Evolutionary conservation across 2,888 invertebrate genomes (phyloP).

Genomic region (Muschampia plurimacula): DNA sequence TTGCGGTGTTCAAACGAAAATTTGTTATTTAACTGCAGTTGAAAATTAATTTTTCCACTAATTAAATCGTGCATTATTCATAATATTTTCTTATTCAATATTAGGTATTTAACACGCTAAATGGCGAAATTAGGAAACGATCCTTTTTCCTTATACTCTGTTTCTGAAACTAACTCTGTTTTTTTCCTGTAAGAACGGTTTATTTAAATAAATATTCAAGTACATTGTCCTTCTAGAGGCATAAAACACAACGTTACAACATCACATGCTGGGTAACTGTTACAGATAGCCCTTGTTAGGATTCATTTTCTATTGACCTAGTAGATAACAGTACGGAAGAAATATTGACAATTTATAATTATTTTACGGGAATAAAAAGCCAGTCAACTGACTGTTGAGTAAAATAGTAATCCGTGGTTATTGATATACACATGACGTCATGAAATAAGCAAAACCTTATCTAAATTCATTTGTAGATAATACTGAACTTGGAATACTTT

Average conservation of each 20-base stretch:
- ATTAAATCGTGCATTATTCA: too few relatives aligned
- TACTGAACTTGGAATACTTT: not conserved
- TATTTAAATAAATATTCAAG: not conserved
- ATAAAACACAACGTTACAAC: not conserved
- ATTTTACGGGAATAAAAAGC: not conserved
- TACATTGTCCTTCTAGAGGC: not conserved
- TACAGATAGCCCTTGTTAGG: conserved; percentile 7
- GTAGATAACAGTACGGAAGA: not conserved
- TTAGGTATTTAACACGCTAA: too few relatives aligned
- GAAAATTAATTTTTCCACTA: too few relatives aligned
- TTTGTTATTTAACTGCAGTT: too few relatives aligned
- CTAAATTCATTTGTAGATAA: not conserved
- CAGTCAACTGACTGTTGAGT: too few relatives aligned
- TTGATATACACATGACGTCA: not conserved
- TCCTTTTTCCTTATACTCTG: too few relatives aligned
- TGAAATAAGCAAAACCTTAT: not conserved
- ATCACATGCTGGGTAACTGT: conserved; percentile 1
- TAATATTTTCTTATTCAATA: too few relatives aligned
- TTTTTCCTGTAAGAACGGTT: not conserved
- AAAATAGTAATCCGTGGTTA: not conserved
- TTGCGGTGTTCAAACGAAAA: too few relatives aligned
- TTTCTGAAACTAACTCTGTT: not conserved
- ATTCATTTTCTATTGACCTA: conserved; percentile 17
- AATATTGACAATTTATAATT: not conserved
- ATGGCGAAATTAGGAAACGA: too few relatives aligned